These are phyloP conservation scores for Prorops nasuta DNA, from an alignment of 1,140 invertebrate species.

Conservation along the genomic window DNA sequence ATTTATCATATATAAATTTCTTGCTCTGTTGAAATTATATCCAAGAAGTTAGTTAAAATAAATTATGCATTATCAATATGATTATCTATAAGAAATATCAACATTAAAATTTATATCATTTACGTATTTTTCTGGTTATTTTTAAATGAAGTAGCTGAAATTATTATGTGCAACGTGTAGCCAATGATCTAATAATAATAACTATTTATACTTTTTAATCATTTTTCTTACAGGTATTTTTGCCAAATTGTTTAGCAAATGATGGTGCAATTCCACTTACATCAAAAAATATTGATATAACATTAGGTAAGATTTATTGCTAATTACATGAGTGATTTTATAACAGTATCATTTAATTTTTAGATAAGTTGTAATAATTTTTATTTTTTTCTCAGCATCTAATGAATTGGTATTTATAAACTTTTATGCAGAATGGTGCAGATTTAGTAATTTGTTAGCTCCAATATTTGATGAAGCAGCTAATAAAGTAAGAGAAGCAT, in stretches of 20 bases:
- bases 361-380: conserved; percentile 24
- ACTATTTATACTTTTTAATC: conserved; percentile 11
- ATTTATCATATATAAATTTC: no score
- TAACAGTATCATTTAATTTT: not conserved
- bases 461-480: conserved; percentile 97
- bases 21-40: no score
- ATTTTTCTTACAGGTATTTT: conserved; percentile 63
- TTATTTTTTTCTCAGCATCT: conserved; percentile 68
- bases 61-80: not conserved
- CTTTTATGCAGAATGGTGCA: conserved; percentile 98
- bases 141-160: conserved; percentile 2
- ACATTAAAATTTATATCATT: not conserved
- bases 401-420: conserved; percentile 98
- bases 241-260: conserved; percentile 67
- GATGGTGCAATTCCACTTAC: conserved; percentile 76
- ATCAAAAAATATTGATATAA: conserved; percentile 76
- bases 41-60: not conserved
- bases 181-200: not conserved
- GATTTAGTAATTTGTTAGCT: conserved; percentile 91
- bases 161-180: not conserved
- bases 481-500: conserved; percentile 77
- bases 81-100: no score
- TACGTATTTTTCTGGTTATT: conserved; percentile 6
- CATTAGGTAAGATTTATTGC: conserved; percentile 66
- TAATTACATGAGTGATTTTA: not conserved